Base-by-base conservation (phyloP, 2,888 invertebrate species). In the Trilocha varians region DNA sequence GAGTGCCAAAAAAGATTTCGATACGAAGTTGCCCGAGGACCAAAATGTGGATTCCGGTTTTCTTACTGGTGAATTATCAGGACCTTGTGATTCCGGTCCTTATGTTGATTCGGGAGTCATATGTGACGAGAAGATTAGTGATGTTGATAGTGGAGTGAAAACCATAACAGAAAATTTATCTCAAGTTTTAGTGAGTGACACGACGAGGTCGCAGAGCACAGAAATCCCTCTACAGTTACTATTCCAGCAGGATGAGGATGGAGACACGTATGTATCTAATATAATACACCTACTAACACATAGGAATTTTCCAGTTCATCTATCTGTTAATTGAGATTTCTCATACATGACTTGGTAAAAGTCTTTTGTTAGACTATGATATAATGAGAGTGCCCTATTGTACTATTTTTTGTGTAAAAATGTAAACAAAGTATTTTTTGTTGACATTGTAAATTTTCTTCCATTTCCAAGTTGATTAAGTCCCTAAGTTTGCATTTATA, bases 181-280 rank as follows among this genome's bases (percentile, higher is more conserved):
- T 48, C 87, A 87, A 53, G 73, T 91, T 48, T 65, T 45, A 56
- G 53, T 62, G 63, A 59, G 46, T 51, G 40, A 39, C 16, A 5
- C 17, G 14, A 32, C 13, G 16, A 13, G 5, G 4, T 2, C 32
- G 5, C 36, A 36, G 13, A 38, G 16, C 46, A 41, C 55, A 51
- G 59, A 65, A 34, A 56, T 75, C 51, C 78, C 82, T 49, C 80
- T 89, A 39, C 90, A 92, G 88, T 87, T 89, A 53, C 91, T 91
- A 54, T 94, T 91, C 69, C 87, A 90, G 52, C 94, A 93, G 60
- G 92, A 95, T 69, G 90, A 92, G 50, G 94, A 94, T 57, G 96
- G 95, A 53, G 95, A 96, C 74, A 95, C 95, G 95, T 95, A 88
- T 93, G 95, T 83, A 49, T 41, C 32, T 42, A n/a, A 38, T 18